Base-by-base conservation (phyloP, 37 sponge, comb jelly and placozoan species). In the Theonella swinhoei region DNA sequence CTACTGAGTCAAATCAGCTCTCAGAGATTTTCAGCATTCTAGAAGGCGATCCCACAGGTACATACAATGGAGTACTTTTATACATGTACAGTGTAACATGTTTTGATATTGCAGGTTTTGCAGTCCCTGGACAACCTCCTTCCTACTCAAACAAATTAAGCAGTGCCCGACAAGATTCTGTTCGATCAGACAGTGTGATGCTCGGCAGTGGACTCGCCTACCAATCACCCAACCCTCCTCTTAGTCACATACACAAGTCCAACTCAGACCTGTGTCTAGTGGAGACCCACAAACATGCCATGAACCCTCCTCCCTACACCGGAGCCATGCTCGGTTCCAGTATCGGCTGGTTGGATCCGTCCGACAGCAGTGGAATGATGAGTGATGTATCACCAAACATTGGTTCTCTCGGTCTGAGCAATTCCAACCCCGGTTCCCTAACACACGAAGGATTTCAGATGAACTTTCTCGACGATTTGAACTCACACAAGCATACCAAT, bases 301-400 rank as follows among this genome's bases (percentile, higher is more conserved):
- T 31, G 26, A 87, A 66, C 24, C 1, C 70, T 1, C 62, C 62
- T 1, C 75, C 67, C 17, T 82, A 64, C n/a, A n/a, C 20, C 36
- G 63, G 25, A 38, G 65, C 26, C 36, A 42, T 71, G 42, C 71
- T 78, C 39, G 38, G 42, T 37, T 36, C 43, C 41, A 77, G 85
- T 28, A 39, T 90, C 22, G 74, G 78, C 28, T 90, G 91, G 91
- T 64, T 90, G 29, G 87, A 90, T 40, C 39, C 85, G 66, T 81
- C 85, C 41, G 76, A 71, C 58, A 65, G 38, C 39, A 64, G 60
- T 3, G 30, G 33, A 3, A 41, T 72, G 5, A 71, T 47, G 54
- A 47, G 54, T 14, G 54, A 43, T 31, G 20, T 70, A 34, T 72
- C 77, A 1, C 77, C 71, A 3, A 64, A 69, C 37, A 29, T 73